phyloP scores from a whole-genome alignment of 2,888 invertebrate genomes.

The Odontothrips loti region DNA sequence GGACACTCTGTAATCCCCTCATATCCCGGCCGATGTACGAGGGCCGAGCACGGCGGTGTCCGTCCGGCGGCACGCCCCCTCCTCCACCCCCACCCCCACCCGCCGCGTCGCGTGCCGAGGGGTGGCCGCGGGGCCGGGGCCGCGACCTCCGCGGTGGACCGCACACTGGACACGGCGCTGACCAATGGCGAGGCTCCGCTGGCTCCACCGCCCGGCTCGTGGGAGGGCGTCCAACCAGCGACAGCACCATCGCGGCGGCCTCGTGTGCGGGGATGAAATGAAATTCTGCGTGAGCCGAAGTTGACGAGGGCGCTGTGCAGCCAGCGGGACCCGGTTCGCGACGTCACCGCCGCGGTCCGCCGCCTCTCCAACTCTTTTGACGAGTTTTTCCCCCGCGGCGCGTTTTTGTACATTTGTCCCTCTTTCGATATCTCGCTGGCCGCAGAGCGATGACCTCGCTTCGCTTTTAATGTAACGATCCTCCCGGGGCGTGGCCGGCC shows the following conservation, averaged over 20 bases:
- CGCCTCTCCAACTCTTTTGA: not conserved
- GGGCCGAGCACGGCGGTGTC: too few species aligned
- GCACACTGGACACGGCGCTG: not conserved
- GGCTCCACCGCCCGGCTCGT: not conserved
- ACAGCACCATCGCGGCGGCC: not conserved
- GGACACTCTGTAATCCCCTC: too few species aligned
- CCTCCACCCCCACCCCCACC: not conserved
- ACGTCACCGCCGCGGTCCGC: not conserved
- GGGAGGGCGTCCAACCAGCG: not conserved
- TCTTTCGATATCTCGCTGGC: not conserved
- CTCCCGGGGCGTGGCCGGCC: not conserved
- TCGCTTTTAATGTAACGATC: conserved; percentile 23
- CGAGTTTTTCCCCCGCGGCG: too few species aligned
- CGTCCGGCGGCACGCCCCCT: not conserved
- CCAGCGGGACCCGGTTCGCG: conserved; percentile 8
- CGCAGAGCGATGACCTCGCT: conserved; percentile 2
- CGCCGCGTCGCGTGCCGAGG: not conserved
- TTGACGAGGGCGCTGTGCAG: not conserved
- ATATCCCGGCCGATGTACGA: too few species aligned
- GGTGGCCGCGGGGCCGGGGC: not conserved
- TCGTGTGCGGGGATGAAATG: too few species aligned
- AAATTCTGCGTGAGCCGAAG: not conserved
- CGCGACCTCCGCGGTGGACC: not conserved
- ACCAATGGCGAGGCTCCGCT: not conserved
- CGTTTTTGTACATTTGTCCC: not conserved